Evolutionary conservation across 2,113 vertebrate species (phyloP).

Genomic region (Speoplatyrhinus poulsoni): DNA sequence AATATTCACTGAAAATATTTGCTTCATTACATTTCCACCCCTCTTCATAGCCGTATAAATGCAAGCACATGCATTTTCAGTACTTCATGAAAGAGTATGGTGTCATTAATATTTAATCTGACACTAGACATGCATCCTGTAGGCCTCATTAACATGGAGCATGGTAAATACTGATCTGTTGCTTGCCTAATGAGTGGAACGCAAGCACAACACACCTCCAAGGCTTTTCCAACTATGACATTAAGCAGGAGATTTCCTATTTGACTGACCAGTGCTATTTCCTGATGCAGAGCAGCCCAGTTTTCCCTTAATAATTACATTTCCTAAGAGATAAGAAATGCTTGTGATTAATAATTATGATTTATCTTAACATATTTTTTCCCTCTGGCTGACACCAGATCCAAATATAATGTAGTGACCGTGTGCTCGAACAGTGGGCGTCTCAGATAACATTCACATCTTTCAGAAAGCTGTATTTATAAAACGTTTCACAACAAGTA

Average conservation of each 20-base stretch:
- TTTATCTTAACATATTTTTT: constrained; percentile 22
- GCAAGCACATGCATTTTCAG: constrained; percentile 16
- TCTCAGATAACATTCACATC: constrained; percentile 68
- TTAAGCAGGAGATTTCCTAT: constrained; percentile 46
- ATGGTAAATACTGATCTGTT: constrained; percentile 36
- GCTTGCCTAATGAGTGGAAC: constrained; percentile 41
- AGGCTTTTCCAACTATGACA: constrained; percentile 40
- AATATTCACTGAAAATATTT: constrained; percentile 31
- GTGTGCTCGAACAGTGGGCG: constrained; percentile 54
- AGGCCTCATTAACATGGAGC: constrained; percentile 45
- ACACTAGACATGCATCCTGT: constrained; percentile 32
- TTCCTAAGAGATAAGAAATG: constrained; percentile 26
- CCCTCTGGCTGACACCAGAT: constrained; percentile 27
- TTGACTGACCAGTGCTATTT: constrained; percentile 43
- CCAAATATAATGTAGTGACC: constrained; percentile 35
- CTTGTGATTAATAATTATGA: constrained; percentile 53
- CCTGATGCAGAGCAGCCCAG: constrained; percentile 14
- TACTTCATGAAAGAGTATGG: constrained; percentile 31
- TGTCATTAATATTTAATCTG: constrained; percentile 53
- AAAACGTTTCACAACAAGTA: constrained; percentile 62
- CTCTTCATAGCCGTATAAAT: constrained; percentile 23
- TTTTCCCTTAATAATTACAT: constrained; percentile 30
- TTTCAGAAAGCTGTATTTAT: constrained; percentile 60
- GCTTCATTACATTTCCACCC: constrained; percentile 21
- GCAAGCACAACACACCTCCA: constrained; percentile 33